Conservation (phyloP, 2,113 vertebrate genomes). For the Ariopsis seemanni region DNA sequence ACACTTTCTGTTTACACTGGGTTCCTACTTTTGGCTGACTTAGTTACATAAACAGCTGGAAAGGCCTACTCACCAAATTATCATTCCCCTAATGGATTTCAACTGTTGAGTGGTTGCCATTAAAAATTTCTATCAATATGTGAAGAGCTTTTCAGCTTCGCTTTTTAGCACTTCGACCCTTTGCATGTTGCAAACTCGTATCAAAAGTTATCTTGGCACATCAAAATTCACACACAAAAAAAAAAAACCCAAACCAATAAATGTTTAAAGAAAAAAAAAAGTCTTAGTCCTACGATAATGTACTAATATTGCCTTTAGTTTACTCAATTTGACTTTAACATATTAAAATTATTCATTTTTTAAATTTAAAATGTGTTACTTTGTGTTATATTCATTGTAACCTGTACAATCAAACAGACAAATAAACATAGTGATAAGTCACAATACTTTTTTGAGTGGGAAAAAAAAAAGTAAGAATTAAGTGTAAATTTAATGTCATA, state of each 20-base stretch:
- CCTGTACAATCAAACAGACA: neutral
- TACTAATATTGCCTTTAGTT: neutral
- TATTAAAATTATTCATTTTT: neutral
- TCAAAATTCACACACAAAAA: neutral
- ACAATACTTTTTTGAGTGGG: too few relatives aligned
- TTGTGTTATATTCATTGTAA: neutral
- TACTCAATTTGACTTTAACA: neutral
- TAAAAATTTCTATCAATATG: conserved; percentile 18
- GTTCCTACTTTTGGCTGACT: conserved; percentile 16
- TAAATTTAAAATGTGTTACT: neutral
- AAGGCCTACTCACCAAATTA: conserved; percentile 28
- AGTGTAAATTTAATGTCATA: neutral
- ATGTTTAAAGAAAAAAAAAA: too few relatives aligned
- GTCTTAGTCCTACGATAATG: neutral
- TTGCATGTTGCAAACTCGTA: neutral
- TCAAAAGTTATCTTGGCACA: neutral
- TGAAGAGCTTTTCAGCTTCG: conserved; percentile 19
- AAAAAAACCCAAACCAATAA: too few relatives aligned
- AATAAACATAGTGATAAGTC: neutral
- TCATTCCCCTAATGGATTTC: conserved; percentile 19
- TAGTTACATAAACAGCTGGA: conserved; percentile 42
- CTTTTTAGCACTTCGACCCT: neutral
- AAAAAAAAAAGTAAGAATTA: neutral
- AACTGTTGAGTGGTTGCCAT: conserved; percentile 36
- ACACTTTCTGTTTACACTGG: conserved; percentile 14